phyloP scores from a whole-genome alignment of 2,113 vertebrate genomes.

The Dissostichus mawsoni region DNA sequence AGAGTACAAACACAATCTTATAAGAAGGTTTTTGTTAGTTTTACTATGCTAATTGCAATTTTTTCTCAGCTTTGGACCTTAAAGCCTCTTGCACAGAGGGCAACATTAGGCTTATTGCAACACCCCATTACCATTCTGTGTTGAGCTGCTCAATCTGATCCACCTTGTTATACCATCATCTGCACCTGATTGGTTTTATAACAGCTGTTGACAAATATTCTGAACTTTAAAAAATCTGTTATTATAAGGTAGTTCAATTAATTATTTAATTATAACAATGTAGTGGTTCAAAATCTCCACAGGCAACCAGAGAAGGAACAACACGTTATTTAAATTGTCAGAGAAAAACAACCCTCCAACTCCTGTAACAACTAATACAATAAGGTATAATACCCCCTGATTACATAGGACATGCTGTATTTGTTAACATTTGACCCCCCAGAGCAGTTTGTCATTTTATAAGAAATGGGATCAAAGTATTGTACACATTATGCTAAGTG shows the following conservation, averaged over 20 bases:
- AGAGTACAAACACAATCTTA: background rate
- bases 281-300: background rate
- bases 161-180: background rate
- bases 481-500: background rate
- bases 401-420: background rate
- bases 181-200: background rate
- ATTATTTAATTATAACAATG: background rate
- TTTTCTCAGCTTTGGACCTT: slow-evolving; percentile 1
- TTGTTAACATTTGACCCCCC: background rate
- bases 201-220: background rate
- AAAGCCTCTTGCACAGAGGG: background rate
- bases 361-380: background rate
- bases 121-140: background rate
- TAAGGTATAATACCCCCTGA: background rate
- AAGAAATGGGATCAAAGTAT: slow-evolving; percentile 2
- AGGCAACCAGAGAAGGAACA: background rate
- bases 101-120: background rate
- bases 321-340: background rate
- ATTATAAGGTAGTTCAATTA: background rate
- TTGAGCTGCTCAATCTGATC: background rate
- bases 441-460: background rate
- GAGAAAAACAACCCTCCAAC: no score
- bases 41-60: background rate
- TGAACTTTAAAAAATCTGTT: background rate
- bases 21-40: background rate